A percentile compares a stretch with the other conserved stretches of the same genome.
phyloP scores from a whole-genome alignment of 2,888 invertebrate species.

The Noctua janthina region DNA sequence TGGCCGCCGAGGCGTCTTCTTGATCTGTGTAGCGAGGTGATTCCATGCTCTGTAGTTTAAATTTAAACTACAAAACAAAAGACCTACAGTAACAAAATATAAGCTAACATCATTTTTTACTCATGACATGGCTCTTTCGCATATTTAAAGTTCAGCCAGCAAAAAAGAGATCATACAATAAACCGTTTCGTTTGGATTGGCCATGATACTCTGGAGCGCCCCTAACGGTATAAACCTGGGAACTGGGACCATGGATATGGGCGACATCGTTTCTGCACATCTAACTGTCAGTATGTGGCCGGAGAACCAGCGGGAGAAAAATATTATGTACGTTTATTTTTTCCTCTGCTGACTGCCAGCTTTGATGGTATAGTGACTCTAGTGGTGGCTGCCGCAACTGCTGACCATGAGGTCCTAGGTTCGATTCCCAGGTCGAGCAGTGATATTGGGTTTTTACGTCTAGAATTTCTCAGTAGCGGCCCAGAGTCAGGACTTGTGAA shows the following conservation, averaged over 20 bases:
- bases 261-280: conserved; percentile 71
- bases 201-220: conserved; percentile 74
- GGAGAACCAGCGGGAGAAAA: conserved; percentile 41
- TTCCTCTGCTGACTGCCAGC: background rate
- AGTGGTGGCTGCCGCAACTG: background rate
- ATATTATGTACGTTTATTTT: background rate
- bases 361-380: background rate
- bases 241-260: conserved; percentile 74
- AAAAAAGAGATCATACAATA: conserved; percentile 70
- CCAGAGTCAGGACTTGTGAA: background rate
- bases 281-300: conserved; percentile 71
- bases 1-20: background rate
- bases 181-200: conserved; percentile 78
- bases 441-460: background rate
- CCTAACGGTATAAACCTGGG: conserved; percentile 80
- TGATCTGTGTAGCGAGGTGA: background rate
- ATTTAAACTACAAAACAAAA: background rate
- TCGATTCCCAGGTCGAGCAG: background rate
- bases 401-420: background rate
- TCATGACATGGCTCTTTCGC: conserved; percentile 35
- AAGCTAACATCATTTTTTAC: conserved; percentile 13
- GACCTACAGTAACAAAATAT: background rate
- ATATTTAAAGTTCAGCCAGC: conserved; percentile 58
- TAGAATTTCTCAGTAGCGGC: background rate
- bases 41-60: background rate